Evolutionary conservation across 2,797 vertebrate species (phyloP), one percentile per base, ranked within the genome.

Genomic region (Sarcoramphus papa): DNA sequence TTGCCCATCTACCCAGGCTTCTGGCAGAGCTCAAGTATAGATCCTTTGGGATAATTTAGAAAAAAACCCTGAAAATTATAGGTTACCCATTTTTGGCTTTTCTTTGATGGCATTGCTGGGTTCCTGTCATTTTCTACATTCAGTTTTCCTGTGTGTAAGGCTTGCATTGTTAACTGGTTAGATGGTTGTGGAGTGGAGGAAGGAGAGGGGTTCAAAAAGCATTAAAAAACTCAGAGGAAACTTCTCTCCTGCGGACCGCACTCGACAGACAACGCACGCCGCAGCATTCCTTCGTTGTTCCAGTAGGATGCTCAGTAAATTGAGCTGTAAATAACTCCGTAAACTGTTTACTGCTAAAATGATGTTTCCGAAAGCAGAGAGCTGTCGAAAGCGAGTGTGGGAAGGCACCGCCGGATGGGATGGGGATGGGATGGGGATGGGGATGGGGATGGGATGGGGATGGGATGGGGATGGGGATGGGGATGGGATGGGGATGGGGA

Each of bases 291-390:
- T n/a, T 60, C 37, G 5, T 41, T 63, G 56, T 93, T 93, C 85
- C 3, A 4, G 75, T 40, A 82, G 89, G 67, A 68, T 75, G 53
- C 85, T 85, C 30, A 1, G 48, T 27, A 80, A 95, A 90, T 57
- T 40, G 91, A 92, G 72, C 87, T 72, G 82, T 90, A 92, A 95
- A 83, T 85, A 83, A 68, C 57, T 47, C 53, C 9, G 2, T 64
- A 62, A 91, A 89, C 62, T 64, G 64, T 77, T 94, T 80, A 59
- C 54, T 57, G 69, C 41, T 43, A 57, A 53, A 88, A 65, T 22
- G 11, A 6, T 12, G 33, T 40, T 50, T 88, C 72, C 2, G 6
- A 72, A 80, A 63, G 45, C 48, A 24, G 48, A 65, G 68, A 70
- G 68, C 45, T 85, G 62, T 41, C 1, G 1, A 21, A 33, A 65